These are phyloP conservation scores for Drosophila micromelanica DNA, from an alignment of 1,140 invertebrate species.

Conservation along the genomic window DNA sequence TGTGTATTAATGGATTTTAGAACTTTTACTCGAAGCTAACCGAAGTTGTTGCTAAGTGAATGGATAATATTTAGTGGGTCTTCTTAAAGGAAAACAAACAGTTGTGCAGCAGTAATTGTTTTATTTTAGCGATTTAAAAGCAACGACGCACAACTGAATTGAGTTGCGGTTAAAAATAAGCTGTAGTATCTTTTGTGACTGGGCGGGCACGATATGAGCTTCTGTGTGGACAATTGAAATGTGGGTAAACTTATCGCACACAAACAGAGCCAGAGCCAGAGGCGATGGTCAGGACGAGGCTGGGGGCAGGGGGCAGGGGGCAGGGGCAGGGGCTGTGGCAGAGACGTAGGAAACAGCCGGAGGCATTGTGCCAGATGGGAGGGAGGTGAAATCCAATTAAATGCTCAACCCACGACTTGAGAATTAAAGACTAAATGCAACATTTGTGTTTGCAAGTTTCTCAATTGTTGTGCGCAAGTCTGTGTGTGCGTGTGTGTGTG, in stretches of 20 bases:
- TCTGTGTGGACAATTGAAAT: conserved; percentile 40
- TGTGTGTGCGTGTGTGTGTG: conserved; percentile 3
- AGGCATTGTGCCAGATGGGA: conserved; percentile 13
- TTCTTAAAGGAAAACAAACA: not conserved
- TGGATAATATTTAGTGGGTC: no score
- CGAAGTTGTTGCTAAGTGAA: no score
- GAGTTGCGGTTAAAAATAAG: conserved; percentile 17
- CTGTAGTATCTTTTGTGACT: conserved; percentile 19
- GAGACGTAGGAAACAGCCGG: not conserved
- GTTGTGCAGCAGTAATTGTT: conserved; percentile 4
- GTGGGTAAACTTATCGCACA: conserved; percentile 36
- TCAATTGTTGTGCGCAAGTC: conserved; percentile 10
- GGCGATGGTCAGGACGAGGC: no score
- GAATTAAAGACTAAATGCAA: conserved; percentile 44
- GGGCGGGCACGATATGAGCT: conserved; percentile 22
- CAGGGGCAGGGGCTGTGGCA: not conserved
- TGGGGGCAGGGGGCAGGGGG: no score
- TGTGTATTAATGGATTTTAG: no score
- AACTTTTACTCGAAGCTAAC: no score
- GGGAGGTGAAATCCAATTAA: conserved; percentile 51
- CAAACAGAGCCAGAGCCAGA: conserved; percentile 5
- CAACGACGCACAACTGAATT: not conserved
- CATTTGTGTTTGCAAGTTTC: conserved; percentile 33
- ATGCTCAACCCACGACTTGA: conserved; percentile 36
- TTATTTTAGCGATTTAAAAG: conserved; percentile 1